phyloP scores from a whole-genome alignment of 2,113 vertebrate species.

The Erythrocebus patas region DNA sequence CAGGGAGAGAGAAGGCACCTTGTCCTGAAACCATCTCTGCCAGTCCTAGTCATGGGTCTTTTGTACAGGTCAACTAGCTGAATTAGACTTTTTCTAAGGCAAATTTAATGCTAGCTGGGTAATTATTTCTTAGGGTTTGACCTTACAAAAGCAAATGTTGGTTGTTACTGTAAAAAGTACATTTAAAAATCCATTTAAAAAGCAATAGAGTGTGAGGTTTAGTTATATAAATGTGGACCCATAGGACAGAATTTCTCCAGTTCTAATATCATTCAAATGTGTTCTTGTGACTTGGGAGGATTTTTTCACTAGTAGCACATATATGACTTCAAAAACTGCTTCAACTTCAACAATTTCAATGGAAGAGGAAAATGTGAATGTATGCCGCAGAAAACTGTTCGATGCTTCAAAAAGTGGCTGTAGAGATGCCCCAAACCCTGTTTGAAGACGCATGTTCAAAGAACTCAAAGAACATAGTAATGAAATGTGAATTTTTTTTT shows the following conservation, averaged over 20 bases:
- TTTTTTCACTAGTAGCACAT: background rate
- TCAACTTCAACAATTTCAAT: background rate
- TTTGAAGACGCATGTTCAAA: background rate
- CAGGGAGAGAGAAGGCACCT: background rate
- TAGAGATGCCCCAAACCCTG: background rate
- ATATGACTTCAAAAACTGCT: background rate
- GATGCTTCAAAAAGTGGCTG: background rate
- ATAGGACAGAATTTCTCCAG: background rate
- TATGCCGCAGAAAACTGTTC: background rate
- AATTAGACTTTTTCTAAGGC: background rate
- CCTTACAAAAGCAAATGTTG: background rate
- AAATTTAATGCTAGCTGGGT: background rate
- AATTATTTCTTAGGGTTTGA: background rate
- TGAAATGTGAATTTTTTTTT: background rate
- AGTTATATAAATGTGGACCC: background rate
- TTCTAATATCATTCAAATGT: background rate
- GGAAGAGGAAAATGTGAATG: background rate
- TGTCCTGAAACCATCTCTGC: background rate
- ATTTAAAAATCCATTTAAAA: background rate
- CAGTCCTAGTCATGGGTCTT: background rate
- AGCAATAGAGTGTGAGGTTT: background rate
- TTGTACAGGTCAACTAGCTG: background rate
- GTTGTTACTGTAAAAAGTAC: background rate
- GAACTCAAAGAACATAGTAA: background rate
- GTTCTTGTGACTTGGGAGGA: background rate